phyloP scores from a whole-genome alignment of 2,797 vertebrate species.

The Tenualosa ilisha region DNA sequence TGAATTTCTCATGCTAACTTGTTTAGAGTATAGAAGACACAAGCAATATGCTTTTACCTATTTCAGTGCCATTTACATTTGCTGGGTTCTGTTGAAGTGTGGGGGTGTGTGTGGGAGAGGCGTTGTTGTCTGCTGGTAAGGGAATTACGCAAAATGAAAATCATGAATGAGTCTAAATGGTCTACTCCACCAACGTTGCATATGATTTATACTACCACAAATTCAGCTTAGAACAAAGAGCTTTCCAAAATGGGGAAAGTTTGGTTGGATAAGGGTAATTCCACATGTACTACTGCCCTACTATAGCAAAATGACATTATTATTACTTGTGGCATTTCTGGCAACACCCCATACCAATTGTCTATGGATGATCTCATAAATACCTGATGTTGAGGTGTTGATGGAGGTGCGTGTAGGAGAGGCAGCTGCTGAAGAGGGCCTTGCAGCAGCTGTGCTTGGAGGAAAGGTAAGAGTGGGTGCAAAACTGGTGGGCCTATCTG shows the following conservation, averaged over 20 bases:
- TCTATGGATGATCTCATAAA: not conserved
- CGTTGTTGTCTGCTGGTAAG: not conserved
- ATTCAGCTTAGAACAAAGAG: too few relatives aligned
- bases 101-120: not conserved
- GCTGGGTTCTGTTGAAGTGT: not conserved
- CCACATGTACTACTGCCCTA: too few relatives aligned
- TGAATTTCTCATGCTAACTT: too few relatives aligned
- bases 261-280: too few relatives aligned
- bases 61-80: not conserved
- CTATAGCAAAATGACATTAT: too few relatives aligned
- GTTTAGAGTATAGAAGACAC: not conserved
- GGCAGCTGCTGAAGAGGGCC: not conserved
- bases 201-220: too few relatives aligned
- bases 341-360: too few relatives aligned
- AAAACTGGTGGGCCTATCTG: not conserved
- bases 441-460: not conserved
- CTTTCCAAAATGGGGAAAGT: too few relatives aligned
- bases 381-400: not conserved
- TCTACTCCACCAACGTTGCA: too few relatives aligned
- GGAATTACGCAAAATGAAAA: not conserved
- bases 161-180: not conserved
- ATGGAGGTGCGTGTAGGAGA: not conserved
- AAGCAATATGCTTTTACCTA: slow-evolving; percentile 23
- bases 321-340: too few relatives aligned
- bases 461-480: not conserved